phyloP scores from a whole-genome alignment of 2,888 invertebrate species.

The Neoscelio sp. region DNA sequence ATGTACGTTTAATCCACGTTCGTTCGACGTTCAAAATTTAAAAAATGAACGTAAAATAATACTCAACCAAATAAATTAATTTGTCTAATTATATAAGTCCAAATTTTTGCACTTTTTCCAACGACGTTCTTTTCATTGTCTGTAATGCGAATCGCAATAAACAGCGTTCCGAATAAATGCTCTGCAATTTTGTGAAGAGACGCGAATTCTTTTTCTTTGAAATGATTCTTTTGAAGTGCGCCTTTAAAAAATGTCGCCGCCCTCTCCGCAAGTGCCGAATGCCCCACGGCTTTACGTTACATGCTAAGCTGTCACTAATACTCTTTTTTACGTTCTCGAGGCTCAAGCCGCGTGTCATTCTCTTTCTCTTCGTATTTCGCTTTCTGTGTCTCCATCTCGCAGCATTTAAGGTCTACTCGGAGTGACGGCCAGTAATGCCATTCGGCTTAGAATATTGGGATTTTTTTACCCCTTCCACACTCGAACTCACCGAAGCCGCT shows the following conservation, averaged over 20 bases:
- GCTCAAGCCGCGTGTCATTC: background rate
- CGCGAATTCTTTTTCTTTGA: constrained; percentile 3
- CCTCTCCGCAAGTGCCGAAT: constrained; percentile 3
- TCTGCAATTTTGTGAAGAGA: constrained; percentile 8
- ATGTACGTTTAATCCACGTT: too few relatives aligned
- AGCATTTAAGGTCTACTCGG: constrained; percentile 28
- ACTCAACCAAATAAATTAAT: too few relatives aligned
- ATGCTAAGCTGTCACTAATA: constrained; percentile 26
- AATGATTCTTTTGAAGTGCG: constrained; percentile 13
- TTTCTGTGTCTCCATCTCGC: background rate
- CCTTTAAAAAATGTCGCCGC: constrained; percentile 10
- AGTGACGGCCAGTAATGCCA: constrained; percentile 50
- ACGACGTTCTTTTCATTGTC: too few relatives aligned
- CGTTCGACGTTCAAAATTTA: too few relatives aligned
- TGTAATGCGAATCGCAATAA: constrained; percentile 12
- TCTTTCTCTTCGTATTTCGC: constrained; percentile 13
- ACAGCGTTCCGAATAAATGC: constrained; percentile 9
- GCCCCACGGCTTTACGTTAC: constrained; percentile 34
- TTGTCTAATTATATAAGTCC: too few relatives aligned
- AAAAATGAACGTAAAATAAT: too few relatives aligned
- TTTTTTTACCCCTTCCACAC: too few relatives aligned
- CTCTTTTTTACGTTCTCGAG: background rate
- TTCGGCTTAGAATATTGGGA: too few relatives aligned
- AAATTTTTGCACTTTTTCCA: too few relatives aligned
- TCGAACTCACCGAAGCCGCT: too few relatives aligned